phyloP scores from a whole-genome alignment of 2,888 invertebrate species.

The Tineola bisselliella region DNA sequence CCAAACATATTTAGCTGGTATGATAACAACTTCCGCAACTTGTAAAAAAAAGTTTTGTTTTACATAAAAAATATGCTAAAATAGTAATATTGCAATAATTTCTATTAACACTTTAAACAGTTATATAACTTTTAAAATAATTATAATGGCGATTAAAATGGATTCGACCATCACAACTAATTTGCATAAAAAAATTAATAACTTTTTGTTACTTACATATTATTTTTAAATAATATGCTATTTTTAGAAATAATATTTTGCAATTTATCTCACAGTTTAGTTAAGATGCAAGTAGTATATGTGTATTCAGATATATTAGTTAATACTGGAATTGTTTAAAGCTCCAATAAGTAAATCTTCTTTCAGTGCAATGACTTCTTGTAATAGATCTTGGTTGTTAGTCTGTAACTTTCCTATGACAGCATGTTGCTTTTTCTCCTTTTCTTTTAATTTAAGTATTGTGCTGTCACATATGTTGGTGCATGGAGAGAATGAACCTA shows the following conservation, averaged over 20 bases:
- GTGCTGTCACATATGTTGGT: slow-evolving; percentile 28
- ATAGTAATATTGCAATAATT: neutral
- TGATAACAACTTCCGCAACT: neutral
- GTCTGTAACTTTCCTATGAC: slow-evolving; percentile 38
- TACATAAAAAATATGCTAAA: neutral
- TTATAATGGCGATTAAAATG: too few species aligned
- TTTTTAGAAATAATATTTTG: too few species aligned
- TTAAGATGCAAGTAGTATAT: too few species aligned
- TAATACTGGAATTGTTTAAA: neutral
- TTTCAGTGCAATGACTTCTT: slow-evolving; percentile 34
- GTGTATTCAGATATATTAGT: too few species aligned
- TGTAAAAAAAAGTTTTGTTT: neutral
- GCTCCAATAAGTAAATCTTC: slow-evolving; percentile 35
- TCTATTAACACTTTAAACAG: too few species aligned
- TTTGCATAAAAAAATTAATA: too few species aligned
- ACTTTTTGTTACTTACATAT: too few species aligned
- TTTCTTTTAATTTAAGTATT: slow-evolving; percentile 32
- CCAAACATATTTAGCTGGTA: neutral
- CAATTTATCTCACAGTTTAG: too few species aligned
- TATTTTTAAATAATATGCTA: too few species aligned
- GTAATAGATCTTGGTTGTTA: slow-evolving; percentile 37
- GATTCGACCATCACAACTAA: too few species aligned
- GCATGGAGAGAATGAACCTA: neutral
- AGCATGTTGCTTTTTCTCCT: slow-evolving; percentile 35
- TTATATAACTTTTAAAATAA: too few species aligned